phyloP scores from a whole-genome alignment of 1,140 invertebrate genomes.

The Caenorhabditis elegans region DNA sequence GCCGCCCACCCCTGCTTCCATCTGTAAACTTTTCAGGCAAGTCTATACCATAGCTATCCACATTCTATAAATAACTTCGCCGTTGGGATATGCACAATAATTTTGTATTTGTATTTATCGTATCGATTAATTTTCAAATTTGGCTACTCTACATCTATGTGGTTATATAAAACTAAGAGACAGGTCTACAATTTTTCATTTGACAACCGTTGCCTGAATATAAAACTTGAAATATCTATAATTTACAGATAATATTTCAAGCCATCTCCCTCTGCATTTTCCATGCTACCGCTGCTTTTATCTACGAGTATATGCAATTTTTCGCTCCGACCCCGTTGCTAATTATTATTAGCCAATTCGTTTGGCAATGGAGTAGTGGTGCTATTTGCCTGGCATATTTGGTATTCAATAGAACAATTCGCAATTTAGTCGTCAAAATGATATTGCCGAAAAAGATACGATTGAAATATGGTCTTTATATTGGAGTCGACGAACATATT shows the following conservation, averaged over 20 bases:
- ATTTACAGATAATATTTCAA: neutral
- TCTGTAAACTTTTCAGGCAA: neutral
- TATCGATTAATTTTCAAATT: neutral
- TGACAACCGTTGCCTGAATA: too few species aligned
- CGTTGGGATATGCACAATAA: neutral
- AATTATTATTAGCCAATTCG: neutral
- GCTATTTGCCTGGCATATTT: neutral
- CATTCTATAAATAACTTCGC: neutral
- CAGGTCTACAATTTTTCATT: too few species aligned
- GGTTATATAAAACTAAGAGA: constrained; percentile 3
- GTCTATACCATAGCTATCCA: neutral
- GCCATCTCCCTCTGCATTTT: neutral
- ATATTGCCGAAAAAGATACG: neutral
- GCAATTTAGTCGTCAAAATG: neutral
- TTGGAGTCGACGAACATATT: neutral
- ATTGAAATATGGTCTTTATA: neutral
- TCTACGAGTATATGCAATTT: neutral
- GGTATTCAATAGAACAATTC: neutral
- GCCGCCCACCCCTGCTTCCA: too few species aligned
- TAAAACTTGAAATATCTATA: too few species aligned
- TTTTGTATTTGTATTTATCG: neutral
- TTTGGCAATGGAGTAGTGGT: neutral
- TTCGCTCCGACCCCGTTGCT: neutral
- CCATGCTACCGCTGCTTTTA: neutral
- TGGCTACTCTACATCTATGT: neutral